Evolutionary conservation across 2,888 invertebrate species (phyloP).

Genomic region (Crematogaster levior): DNA sequence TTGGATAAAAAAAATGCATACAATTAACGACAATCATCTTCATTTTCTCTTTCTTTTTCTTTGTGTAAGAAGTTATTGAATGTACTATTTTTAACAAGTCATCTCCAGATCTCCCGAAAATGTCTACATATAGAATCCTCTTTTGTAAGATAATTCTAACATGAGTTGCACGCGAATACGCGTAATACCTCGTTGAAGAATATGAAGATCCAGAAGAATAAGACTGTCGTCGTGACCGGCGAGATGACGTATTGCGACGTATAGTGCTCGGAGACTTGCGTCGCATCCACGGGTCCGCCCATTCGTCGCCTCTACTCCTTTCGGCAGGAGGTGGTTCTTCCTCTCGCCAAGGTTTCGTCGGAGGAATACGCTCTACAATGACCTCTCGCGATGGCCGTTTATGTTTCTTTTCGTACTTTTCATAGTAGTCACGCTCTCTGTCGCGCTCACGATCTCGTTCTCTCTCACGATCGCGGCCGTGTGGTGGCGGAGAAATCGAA

Average conservation of each 20-base stretch:
- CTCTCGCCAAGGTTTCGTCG: slow-evolving; percentile 84
- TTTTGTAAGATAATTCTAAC: background rate
- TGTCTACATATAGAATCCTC: background rate
- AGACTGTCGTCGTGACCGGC: slow-evolving; percentile 87
- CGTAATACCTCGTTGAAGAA: slow-evolving; percentile 87
- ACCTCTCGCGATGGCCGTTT: slow-evolving; percentile 90
- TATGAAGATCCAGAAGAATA: slow-evolving; percentile 92
- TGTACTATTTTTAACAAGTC: slow-evolving; percentile 2
- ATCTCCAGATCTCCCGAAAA: background rate
- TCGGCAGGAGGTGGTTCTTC: slow-evolving; percentile 80
- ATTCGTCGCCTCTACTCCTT: slow-evolving; percentile 91
- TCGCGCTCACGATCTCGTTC: slow-evolving; percentile 80
- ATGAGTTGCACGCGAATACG: background rate
- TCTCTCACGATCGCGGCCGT: slow-evolving; percentile 80
- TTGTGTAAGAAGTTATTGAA: background rate
- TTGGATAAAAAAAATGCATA: background rate
- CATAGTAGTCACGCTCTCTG: slow-evolving; percentile 83
- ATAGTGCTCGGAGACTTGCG: slow-evolving; percentile 88
- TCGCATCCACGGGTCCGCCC: slow-evolving; percentile 98
- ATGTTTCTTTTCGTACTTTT: slow-evolving; percentile 85
- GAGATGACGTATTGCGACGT: slow-evolving; percentile 79
- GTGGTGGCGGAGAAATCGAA: slow-evolving; percentile 83
- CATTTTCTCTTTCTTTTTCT: background rate
- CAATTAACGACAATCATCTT: background rate
- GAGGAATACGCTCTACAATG: slow-evolving; percentile 90